phyloP scores from a whole-genome alignment of 2,888 invertebrate species.

The Leucania comma region DNA sequence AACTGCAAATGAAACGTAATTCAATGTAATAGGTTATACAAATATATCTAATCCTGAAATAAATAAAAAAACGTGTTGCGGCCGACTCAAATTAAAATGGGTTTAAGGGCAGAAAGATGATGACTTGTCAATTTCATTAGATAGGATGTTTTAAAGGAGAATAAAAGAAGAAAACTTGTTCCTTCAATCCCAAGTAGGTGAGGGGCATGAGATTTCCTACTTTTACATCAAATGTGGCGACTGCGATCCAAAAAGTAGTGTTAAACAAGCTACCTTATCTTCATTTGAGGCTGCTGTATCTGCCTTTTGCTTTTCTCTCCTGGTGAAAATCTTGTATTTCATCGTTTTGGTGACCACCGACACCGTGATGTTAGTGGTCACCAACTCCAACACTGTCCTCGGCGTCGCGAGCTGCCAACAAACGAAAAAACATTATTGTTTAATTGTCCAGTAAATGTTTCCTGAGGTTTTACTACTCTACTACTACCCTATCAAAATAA shows the following conservation, averaged over 20 bases:
- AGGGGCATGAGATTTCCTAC: no score
- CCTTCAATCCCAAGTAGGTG: no score
- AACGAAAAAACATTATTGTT: background rate
- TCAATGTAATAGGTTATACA: no score
- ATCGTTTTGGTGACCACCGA: conserved; percentile 79
- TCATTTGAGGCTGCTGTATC: background rate
- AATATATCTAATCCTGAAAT: no score
- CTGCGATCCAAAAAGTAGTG: background rate
- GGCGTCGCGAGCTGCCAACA: conserved; percentile 59
- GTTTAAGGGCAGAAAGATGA: no score
- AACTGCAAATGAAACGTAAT: no score
- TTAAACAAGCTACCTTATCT: conserved; percentile 5
- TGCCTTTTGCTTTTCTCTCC: conserved; percentile 29
- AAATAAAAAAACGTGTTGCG: no score
- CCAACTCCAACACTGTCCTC: conserved; percentile 74
- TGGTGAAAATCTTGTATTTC: conserved; percentile 63
- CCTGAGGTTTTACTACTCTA: background rate
- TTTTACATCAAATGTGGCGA: background rate
- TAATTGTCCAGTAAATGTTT: no score
- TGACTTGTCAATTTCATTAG: no score
- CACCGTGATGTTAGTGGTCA: conserved; percentile 79
- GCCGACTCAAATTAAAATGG: no score
- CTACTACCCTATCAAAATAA: background rate
- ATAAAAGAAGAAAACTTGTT: no score
- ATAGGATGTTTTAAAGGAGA: no score